phyloP scores from a whole-genome alignment of 2,797 vertebrate genomes.

The Pantherophis vulpinus region DNA sequence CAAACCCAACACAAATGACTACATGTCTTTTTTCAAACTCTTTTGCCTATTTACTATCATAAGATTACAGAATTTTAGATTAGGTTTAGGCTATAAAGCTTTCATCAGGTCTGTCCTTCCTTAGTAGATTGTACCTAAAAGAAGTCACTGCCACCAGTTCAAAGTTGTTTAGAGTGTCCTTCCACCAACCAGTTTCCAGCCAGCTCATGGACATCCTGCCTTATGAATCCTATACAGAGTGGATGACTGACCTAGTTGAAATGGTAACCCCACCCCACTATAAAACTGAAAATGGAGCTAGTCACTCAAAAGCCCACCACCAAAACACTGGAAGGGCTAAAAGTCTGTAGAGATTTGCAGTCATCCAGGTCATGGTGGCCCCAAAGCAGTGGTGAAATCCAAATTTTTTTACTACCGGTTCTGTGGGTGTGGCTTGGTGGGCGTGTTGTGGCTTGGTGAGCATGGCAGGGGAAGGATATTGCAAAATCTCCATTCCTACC shows the following conservation, averaged over 20 bases:
- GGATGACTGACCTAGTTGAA: background rate
- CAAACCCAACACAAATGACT: background rate
- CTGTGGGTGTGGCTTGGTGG: too few species aligned
- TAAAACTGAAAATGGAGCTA: background rate
- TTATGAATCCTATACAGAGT: background rate
- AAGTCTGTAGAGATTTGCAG: too few species aligned
- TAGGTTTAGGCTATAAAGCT: background rate
- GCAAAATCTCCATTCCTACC: too few species aligned
- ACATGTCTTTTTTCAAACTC: background rate
- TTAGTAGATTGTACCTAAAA: background rate
- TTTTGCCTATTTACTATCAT: background rate
- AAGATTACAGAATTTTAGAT: background rate
- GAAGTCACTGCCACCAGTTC: background rate
- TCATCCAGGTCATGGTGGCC: too few species aligned
- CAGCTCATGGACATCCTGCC: background rate
- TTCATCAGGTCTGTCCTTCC: background rate
- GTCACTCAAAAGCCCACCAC: background rate
- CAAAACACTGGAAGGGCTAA: background rate
- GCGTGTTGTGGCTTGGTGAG: too few species aligned
- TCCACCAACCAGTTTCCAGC: background rate
- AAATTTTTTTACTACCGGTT: too few species aligned
- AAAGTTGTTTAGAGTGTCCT: background rate
- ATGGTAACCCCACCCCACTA: background rate
- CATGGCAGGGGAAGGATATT: too few species aligned
- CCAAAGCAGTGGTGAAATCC: too few species aligned